Base-by-base conservation (phyloP, 2,888 invertebrate genomes). In the Drosophila helvetica region DNA sequence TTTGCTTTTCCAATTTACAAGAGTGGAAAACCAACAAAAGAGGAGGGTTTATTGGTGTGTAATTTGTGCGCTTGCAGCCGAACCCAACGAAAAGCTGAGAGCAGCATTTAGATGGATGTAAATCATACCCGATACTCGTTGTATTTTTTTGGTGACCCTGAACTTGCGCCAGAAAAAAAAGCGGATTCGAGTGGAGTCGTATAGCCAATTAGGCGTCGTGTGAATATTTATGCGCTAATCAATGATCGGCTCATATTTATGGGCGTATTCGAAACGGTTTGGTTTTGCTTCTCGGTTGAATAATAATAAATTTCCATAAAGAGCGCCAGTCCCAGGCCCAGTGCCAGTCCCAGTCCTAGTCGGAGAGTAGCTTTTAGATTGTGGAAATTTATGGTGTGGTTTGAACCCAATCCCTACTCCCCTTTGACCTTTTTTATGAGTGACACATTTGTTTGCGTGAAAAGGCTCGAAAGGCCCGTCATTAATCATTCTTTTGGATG, bases 151-250 rank as follows among this genome's bases (percentile, higher is more conserved):
- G 46, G 18, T 77, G 87, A 84, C 82, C 87, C 81, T 82, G 82
- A 82, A 82, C 82, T 87, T 82, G 80, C 22, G 30, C 15, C 67
- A 22, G 1, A 30, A 33, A 33, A 30, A 42, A 62, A 66, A 48
- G 10, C 19, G 43, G 55, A 15, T n/a, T 18, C 25, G 33, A 12
- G 30, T 19, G 27, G 10, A 42, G 6, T 15, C 15, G 59, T 43
- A 42, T 42, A 54, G 69, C 55, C 63, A 78, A 70, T 78, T 60
- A 63, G 60, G 68, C 50, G 30, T 59, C 61, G 70, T 74, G 79
- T 78, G 81, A 78, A 86, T 76, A 82, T 82, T 83, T 84, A 76
- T 84, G 69, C 78, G 84, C 63, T 76, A 78, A 86, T 82, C 82
- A 82, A 84, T 78, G 74, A 63, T 46, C 61, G 56, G 10, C 42